Conservation (phyloP, 1,140 invertebrate genomes). For the Drosophila sechellia region DNA sequence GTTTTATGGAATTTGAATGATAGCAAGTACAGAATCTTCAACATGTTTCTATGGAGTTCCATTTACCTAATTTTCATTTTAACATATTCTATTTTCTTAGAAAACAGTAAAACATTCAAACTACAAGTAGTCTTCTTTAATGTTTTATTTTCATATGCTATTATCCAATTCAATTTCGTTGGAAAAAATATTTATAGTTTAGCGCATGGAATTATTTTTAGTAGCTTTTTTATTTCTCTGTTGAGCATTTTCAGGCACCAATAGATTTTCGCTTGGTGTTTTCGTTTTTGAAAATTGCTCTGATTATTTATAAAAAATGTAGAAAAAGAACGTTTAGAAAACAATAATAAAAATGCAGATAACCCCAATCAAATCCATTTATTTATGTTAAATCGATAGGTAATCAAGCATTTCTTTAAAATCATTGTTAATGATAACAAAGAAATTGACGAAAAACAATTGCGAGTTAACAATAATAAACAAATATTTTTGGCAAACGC, state of each 20-base stretch:
- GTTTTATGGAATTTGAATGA: not conserved
- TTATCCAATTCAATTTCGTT: slow-evolving; percentile 33
- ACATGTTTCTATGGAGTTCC: not conserved
- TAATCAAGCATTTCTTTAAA: not conserved
- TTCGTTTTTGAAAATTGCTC: not conserved
- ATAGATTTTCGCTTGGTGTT: slow-evolving; percentile 29
- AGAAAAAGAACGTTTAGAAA: not conserved
- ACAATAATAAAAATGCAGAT: not conserved
- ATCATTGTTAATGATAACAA: not conserved
- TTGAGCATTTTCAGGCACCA: slow-evolving; percentile 44
- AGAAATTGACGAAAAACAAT: not conserved
- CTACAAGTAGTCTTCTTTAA: slow-evolving; percentile 13
- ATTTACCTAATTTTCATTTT: no score
- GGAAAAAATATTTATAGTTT: slow-evolving; percentile 27
- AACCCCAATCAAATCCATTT: not conserved
- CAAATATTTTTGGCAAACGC: not conserved
- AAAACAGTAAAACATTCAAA: not conserved
- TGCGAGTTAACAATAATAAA: slow-evolving; percentile 1
- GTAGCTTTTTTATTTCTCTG: slow-evolving; percentile 42
- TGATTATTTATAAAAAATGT: slow-evolving; percentile 24
- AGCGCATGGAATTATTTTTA: slow-evolving; percentile 48
- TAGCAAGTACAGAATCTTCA: not conserved
- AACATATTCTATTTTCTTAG: not conserved
- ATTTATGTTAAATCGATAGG: not conserved
- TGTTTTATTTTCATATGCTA: slow-evolving; percentile 25